These are phyloP conservation scores for Guaruba guarouba DNA, from an alignment of 2,113 vertebrate genomes.

Conservation along the genomic window DNA sequence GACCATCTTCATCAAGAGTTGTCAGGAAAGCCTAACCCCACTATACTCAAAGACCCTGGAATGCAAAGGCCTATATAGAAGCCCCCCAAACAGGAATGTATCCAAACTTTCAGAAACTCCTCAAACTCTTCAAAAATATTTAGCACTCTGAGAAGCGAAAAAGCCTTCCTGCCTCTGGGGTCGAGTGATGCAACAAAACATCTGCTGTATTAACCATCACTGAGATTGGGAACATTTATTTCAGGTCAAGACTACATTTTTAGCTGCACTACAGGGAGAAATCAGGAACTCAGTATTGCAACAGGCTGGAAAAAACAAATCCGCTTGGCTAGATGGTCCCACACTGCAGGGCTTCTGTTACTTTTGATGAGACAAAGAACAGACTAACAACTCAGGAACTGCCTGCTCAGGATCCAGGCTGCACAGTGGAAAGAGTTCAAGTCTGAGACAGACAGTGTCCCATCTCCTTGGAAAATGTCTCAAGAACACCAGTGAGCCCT, in stretches of 20 bases:
- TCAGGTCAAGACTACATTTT: not conserved
- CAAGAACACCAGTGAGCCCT: not conserved
- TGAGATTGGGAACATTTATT: conserved; percentile 16
- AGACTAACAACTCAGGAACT: not conserved
- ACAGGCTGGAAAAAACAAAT: not conserved
- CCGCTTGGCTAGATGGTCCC: not conserved
- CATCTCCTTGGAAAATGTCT: not conserved
- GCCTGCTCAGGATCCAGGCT: not conserved
- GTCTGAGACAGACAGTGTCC: not conserved
- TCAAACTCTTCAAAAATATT: not conserved
- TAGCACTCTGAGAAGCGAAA: not conserved
- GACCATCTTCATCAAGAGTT: not conserved
- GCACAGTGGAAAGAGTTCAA: not conserved
- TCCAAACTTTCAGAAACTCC: not conserved
- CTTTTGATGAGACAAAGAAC: not conserved
- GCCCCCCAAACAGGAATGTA: not conserved
- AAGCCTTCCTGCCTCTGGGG: not conserved
- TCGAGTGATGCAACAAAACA: conserved; percentile 30
- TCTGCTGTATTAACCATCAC: conserved; percentile 27
- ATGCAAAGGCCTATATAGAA: not conserved
- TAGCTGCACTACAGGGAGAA: conserved; percentile 37
- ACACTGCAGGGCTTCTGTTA: not conserved
- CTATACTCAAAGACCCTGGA: not conserved
- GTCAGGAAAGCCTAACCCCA: not conserved
- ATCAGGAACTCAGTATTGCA: conserved; percentile 15